Base-by-base conservation (phyloP, 1,140 invertebrate species). In the Mya arenaria region DNA sequence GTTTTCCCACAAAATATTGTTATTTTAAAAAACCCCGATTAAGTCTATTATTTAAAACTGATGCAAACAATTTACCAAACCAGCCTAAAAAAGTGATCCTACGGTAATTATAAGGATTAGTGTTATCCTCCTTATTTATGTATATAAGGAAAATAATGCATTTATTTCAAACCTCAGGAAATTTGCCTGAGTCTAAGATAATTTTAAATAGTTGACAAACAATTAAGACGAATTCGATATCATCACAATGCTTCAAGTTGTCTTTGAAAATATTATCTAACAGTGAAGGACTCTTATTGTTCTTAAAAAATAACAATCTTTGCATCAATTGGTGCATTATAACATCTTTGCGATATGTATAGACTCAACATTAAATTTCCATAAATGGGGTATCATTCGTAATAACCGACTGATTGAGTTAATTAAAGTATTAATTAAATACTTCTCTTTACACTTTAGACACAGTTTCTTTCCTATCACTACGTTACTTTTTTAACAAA, bases 1-100 rank as follows among this genome's bases (percentile, higher is more conserved):
- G 69, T 5, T 58, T 34, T 58, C 60, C 65, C 41, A 8, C 10
- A 4, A 68, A 28, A 68, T 44, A 8, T 44, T 63, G 15, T n/a
- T 63, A 28, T 69, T 4, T 5, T 23, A 28, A 48, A 34, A 60
- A 28, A 58, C n/a, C 25, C 10, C 28, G 25, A 10, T 30, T 73
- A 1, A 58, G 32, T 32, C 69, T 30, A 37, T 56, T 58, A 25
- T 73, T 73, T 13, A 23, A 30, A 15, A 73, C 23, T 25, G 48
- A 30, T 1, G 69, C 39, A 39, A 73, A 56, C 3, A 58, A 30
- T 58, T 73, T 73, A 10, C 69, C 69, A 36, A 56, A 58, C 23
- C 48, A 73, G 17, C 52, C 60, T 58, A 73, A 13, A 6, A 73
- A 58, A 58, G 52, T 58, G 36, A 69, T 48, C 8, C 2, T 30